A percentile compares a stretch with the other conserved stretches of the same genome.
These are phyloP conservation scores for Lepidonotus clava DNA, from an alignment of 2,888 invertebrate genomes.

Conservation along the genomic window DNA sequence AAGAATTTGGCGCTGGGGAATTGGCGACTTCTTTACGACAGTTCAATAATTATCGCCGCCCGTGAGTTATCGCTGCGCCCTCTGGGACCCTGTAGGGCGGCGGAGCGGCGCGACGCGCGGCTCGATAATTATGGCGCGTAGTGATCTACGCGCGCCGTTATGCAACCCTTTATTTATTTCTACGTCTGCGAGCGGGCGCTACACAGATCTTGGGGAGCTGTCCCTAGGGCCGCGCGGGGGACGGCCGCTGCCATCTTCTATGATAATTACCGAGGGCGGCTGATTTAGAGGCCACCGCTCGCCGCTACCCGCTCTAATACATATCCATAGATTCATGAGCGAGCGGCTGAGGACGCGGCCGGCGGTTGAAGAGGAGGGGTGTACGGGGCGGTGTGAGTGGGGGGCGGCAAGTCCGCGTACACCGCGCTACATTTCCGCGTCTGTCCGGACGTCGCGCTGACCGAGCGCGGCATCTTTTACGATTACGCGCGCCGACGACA, in stretches of 20 bases:
- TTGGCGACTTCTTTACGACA: conserved; percentile 43
- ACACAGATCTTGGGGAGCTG: conserved; percentile 24
- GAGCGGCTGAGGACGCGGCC: too few species aligned
- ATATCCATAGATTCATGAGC: conserved; percentile 49
- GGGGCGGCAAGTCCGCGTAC: not conserved
- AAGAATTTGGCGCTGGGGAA: conserved; percentile 49
- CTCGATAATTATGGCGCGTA: conserved; percentile 47
- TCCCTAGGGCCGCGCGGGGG: conserved; percentile 10
- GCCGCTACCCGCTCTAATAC: conserved; percentile 18
- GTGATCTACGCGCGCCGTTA: conserved; percentile 24
- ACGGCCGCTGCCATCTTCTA: conserved; percentile 16
- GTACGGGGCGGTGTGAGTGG: not conserved
- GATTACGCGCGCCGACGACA: not conserved
- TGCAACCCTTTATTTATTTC: conserved; percentile 49
- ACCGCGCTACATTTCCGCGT: not conserved
- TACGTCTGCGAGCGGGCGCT: conserved; percentile 17
- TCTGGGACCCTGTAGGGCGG: not conserved
- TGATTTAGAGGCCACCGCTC: conserved; percentile 11
- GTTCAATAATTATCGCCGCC: conserved; percentile 46
- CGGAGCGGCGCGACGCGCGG: conserved; percentile 3
- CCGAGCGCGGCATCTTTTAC: conserved; percentile 32
- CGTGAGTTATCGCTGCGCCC: conserved; percentile 34
- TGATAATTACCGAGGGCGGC: conserved; percentile 32
- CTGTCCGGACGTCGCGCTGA: not conserved
- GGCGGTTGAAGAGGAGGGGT: too few species aligned